Conservation (phyloP, 2,113 vertebrate genomes). For the Phaethornis superciliosus region DNA sequence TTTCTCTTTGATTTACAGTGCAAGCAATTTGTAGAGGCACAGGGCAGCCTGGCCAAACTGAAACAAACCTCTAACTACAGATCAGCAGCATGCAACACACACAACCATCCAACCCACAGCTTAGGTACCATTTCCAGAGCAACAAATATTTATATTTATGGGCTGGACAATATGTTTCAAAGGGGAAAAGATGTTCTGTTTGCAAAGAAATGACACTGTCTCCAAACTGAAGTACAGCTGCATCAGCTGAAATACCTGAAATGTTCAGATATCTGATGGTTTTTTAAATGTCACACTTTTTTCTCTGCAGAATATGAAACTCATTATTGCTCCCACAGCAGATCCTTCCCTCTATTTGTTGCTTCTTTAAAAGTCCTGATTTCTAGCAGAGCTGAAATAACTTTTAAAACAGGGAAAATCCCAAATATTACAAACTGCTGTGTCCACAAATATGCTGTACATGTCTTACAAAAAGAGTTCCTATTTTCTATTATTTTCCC, state of each 20-base stretch:
- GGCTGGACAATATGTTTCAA: not conserved
- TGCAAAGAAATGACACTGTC: not conserved
- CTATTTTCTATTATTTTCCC: too few relatives aligned
- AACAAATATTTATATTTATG: not conserved
- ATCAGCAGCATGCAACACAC: not conserved
- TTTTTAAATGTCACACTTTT: not conserved
- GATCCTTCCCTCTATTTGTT: accelerated
- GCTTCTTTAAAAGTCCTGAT: not conserved
- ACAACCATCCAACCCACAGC: not conserved
- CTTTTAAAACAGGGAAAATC: not conserved
- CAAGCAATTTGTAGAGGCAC: not conserved
- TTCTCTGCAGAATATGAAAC: not conserved
- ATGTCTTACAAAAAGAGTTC: not conserved
- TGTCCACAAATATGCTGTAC: not conserved
- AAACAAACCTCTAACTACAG: not conserved
- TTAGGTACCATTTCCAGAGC: not conserved
- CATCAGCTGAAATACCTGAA: not conserved
- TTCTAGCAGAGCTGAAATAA: not conserved
- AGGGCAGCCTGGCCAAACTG: not conserved
- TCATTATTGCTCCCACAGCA: not conserved
- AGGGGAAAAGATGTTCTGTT: not conserved
- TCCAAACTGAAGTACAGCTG: not conserved
- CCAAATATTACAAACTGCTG: not conserved
- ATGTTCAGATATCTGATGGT: accelerated
- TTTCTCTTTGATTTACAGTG: not conserved